These are phyloP conservation scores for Chrysodeixis includens DNA, from an alignment of 2,888 invertebrate genomes.

Conservation along the genomic window DNA sequence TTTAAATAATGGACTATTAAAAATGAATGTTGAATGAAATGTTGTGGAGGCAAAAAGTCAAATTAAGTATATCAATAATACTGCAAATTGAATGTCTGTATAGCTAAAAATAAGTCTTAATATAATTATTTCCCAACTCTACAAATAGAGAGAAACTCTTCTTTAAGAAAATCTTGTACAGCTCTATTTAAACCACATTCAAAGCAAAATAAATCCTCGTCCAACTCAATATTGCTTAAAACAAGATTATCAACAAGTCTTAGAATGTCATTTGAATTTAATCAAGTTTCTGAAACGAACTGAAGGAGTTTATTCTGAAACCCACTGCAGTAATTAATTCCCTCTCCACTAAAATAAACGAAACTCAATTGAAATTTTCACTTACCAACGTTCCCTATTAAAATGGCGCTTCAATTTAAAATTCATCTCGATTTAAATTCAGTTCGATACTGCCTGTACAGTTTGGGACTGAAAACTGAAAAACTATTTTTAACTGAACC, in stretches of 20 bases:
- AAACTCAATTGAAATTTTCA: slow-evolving; percentile 13
- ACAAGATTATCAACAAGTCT: not conserved
- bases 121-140: too few species aligned
- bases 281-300: not conserved
- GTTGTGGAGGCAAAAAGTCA: too few species aligned
- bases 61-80: too few species aligned
- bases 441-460: slow-evolving; percentile 17
- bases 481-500: not conserved
- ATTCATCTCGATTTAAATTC: slow-evolving; percentile 33
- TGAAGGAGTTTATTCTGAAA: not conserved
- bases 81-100: too few species aligned
- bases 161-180: not conserved
- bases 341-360: slow-evolving; percentile 14
- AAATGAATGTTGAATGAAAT: too few species aligned
- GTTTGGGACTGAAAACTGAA: slow-evolving; percentile 5
- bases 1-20: too few species aligned
- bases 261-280: slow-evolving; percentile 3
- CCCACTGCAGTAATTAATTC: slow-evolving; percentile 22
- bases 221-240: slow-evolving; percentile 2
- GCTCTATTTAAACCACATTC: not conserved
- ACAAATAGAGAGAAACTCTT: too few species aligned
- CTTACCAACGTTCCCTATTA: slow-evolving; percentile 14
- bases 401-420: slow-evolving; percentile 28
- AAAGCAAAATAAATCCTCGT: not conserved
- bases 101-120: too few species aligned